Conservation (phyloP, 2,797 vertebrate genomes). For the Syndactyla subalaris region DNA sequence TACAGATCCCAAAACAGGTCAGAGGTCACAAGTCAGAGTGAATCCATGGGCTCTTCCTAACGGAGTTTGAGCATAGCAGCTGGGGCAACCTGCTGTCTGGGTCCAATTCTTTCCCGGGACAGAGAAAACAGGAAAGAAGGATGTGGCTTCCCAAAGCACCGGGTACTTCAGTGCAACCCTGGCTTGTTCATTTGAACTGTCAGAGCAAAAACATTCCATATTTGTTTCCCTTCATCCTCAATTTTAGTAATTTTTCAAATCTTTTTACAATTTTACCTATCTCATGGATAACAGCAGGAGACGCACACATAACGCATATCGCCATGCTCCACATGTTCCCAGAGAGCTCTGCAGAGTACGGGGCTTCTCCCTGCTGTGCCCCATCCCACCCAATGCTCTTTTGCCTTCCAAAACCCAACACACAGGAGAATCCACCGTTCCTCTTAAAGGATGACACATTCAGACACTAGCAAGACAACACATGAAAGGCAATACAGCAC, state of each 20-base stretch:
- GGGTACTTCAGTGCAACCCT: neutral
- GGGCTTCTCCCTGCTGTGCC: neutral
- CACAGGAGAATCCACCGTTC: neutral
- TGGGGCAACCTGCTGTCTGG: neutral
- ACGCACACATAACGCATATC: neutral
- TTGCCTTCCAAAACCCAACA: neutral
- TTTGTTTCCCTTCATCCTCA: neutral
- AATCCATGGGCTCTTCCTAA: neutral
- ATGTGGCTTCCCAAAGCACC: neutral
- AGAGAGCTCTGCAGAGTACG: neutral
- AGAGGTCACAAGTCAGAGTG: neutral
- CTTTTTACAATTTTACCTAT: neutral
- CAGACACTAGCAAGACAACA: neutral
- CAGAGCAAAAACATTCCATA: neutral
- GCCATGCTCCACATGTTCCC: accelerated
- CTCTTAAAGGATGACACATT: neutral
- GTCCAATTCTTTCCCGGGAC: neutral
- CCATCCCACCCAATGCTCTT: neutral
- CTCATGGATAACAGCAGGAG: neutral
- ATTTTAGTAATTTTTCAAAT: neutral
- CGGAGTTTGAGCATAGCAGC: neutral
- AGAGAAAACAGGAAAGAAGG: neutral
- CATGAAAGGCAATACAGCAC: neutral
- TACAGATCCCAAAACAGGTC: neutral
- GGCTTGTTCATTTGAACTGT: neutral